A percentile compares a stretch with the other conserved stretches of the same genome.
Evolutionary conservation across 2,888 invertebrate species (phyloP).

Genomic region (Caenorhabditis virilis): DNA sequence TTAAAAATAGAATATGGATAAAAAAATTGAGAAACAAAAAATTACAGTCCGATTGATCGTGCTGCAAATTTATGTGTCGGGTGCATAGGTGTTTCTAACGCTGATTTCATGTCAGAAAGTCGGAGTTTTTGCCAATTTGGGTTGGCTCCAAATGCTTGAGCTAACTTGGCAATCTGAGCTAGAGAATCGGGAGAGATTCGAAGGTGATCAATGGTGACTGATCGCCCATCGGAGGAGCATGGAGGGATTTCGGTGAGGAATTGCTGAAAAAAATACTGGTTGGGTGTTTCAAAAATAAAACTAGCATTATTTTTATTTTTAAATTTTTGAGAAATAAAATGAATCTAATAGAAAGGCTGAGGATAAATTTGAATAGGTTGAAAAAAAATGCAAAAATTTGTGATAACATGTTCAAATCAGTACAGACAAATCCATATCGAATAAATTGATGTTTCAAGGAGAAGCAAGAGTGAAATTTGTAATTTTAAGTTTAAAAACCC

Average conservation of each 20-base stretch:
- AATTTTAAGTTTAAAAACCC: no score
- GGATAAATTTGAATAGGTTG: no score
- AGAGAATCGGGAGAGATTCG: constrained; percentile 35
- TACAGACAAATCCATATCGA: no score
- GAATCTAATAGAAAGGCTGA: no score
- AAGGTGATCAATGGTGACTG: constrained; percentile 39
- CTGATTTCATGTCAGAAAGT: constrained; percentile 28
- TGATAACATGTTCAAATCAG: no score
- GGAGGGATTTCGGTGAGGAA: constrained; percentile 18
- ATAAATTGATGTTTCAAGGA: no score
- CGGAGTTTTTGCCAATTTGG: constrained; percentile 36
- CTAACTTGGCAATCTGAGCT: constrained; percentile 36
- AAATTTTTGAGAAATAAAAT: no score
- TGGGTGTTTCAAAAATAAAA: no score
- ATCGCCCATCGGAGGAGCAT: constrained; percentile 36
- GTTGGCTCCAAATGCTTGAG: constrained; percentile 35
- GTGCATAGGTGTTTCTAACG: constrained; percentile 24
- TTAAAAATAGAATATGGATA: background rate
- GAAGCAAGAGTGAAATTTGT: no score
- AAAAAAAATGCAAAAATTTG: no score
- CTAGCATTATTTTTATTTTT: no score
- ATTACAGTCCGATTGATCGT: constrained; percentile 29
- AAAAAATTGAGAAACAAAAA: background rate
- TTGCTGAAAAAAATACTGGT: constrained; percentile 14
- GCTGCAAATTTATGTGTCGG: constrained; percentile 33